Evolutionary conservation across 2,888 invertebrate species (phyloP).

Genomic region (Meloe dianella): DNA sequence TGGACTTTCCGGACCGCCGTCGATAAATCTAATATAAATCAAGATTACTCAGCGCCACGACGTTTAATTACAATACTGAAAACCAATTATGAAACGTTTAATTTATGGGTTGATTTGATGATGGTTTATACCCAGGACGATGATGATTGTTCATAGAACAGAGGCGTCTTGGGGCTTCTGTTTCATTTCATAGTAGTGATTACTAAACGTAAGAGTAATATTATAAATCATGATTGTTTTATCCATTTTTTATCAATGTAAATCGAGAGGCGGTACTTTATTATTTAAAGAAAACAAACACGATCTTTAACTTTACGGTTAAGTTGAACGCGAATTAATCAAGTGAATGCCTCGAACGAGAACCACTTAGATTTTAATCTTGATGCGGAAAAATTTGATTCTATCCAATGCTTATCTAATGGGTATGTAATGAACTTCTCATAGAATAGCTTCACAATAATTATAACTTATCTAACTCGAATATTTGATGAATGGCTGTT

Average conservation of each 20-base stretch:
- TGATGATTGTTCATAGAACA: slow-evolving; percentile 12
- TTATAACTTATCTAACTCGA: slow-evolving; percentile 26
- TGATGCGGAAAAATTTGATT: slow-evolving; percentile 11
- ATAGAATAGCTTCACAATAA: slow-evolving; percentile 27
- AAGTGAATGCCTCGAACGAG: slow-evolving; percentile 20
- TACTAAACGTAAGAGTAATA: slow-evolving; percentile 12
- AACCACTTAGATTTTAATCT: slow-evolving; percentile 26
- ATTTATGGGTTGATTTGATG: slow-evolving; percentile 51
- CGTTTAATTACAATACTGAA: slow-evolving; percentile 58
- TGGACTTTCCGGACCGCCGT: slow-evolving; percentile 35
- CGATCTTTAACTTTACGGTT: slow-evolving; percentile 35
- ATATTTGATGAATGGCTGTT: slow-evolving; percentile 12
- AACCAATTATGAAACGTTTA: slow-evolving; percentile 58
- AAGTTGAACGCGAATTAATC: slow-evolving; percentile 35
- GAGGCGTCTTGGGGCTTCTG: slow-evolving; percentile 36
- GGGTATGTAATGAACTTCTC: slow-evolving; percentile 36
- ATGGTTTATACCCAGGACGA: not conserved
- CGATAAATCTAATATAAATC: slow-evolving; percentile 54
- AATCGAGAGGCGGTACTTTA: slow-evolving; percentile 46
- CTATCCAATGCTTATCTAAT: slow-evolving; percentile 30
- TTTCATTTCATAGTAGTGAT: slow-evolving; percentile 25
- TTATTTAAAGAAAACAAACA: slow-evolving; percentile 49
- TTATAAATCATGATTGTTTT: slow-evolving; percentile 25
- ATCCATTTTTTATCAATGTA: slow-evolving; percentile 41
- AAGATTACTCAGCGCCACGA: slow-evolving; percentile 48